Evolutionary conservation across 2,888 invertebrate species (phyloP), one percentile per base, ranked within the genome.

Genomic region (Cryptocephalus primarius): DNA sequence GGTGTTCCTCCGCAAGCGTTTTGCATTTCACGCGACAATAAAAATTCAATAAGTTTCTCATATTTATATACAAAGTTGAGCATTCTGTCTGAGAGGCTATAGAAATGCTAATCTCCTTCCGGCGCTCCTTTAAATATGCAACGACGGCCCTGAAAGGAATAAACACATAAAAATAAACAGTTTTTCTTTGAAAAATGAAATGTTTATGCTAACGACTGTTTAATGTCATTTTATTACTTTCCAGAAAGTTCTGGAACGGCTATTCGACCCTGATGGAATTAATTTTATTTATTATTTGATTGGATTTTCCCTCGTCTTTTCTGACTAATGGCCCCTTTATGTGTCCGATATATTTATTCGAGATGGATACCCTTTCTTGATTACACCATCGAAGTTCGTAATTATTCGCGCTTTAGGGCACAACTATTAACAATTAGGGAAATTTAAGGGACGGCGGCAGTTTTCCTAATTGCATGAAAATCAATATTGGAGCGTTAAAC

Each of bases 71-170:
- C 22, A 22, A 22, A 22, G 22, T 41, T 42, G 42, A 40, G 45
- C 45, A 45, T 45, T 45, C 42, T 44, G 42, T 32, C 40, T 32
- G 34, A n/a, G 40, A 34, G 34, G 4, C 11, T 36, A 34, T 57
- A 53, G 55, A 55, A 58, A 55, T 55, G 54, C 52, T 55, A 52
- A 58, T 50, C 49, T 44, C 41, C 50, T 50, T 53, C 48, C 45
- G 45, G 42, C 44, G 40, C 47, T 40, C 38, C 48, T 50, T 46
- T 39, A 50, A 49, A 48, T 50, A 49, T 46, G 47, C 48, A 36
- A 50, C 46, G 48, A 40, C 40, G 45, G 53, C 52, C 48, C 32
- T 13, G 36, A 42, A 39, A 51, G 40, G 46, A 45, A 22, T 22
- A 47, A 53, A 47, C 46, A 49, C 47, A 49, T 50, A 55, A 53